Conservation (phyloP, 2,888 invertebrate genomes). For the Byasa hedistus region DNA sequence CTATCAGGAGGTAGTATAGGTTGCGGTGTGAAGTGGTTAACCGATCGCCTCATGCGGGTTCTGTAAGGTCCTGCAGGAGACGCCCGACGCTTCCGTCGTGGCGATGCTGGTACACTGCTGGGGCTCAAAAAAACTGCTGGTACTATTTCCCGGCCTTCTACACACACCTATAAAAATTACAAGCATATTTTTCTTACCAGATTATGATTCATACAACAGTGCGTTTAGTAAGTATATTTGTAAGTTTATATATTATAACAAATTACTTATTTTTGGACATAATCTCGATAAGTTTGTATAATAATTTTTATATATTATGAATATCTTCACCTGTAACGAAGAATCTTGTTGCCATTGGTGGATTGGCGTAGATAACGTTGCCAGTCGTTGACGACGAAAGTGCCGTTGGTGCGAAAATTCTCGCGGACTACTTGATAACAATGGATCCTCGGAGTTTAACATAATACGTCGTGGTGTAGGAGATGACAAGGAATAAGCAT, state of each 20-base stretch:
- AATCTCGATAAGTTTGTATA: not conserved
- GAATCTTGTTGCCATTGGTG: conserved; percentile 69
- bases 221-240: not conserved
- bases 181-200: too few relatives aligned
- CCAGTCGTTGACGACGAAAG: conserved; percentile 56
- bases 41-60: conserved; percentile 73
- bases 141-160: conserved; percentile 83
- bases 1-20: conserved; percentile 96
- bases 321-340: conserved; percentile 59
- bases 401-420: conserved; percentile 82
- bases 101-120: conserved; percentile 84
- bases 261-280: not conserved
- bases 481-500: conserved; percentile 82
- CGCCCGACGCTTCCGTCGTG: conserved; percentile 82
- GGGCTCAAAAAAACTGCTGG: conserved; percentile 90
- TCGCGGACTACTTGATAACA: conserved; percentile 90
- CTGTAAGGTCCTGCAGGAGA: conserved; percentile 80
- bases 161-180: conserved; percentile 58
- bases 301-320: not conserved
- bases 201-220: too few relatives aligned
- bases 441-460: conserved; percentile 92
- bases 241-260: not conserved
- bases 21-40: conserved; percentile 90
- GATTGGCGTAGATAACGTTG: conserved; percentile 49
- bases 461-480: conserved; percentile 90